These are phyloP conservation scores for Cariama cristata DNA, from an alignment of 2,113 vertebrate species.

Conservation along the genomic window DNA sequence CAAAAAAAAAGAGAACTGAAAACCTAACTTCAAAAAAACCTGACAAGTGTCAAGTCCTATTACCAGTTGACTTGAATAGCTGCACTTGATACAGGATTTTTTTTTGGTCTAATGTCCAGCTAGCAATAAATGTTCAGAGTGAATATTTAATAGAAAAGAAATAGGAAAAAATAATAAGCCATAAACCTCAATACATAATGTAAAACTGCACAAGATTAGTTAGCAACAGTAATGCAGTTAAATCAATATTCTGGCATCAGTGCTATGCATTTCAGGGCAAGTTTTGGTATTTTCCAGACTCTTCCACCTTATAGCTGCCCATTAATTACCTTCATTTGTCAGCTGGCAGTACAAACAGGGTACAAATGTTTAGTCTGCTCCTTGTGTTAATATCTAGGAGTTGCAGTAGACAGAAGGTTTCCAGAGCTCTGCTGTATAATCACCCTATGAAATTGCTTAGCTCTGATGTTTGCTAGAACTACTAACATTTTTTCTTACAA, in stretches of 20 bases:
- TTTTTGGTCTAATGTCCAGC: neutral
- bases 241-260: slow-evolving; percentile 53
- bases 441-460: slow-evolving; percentile 46
- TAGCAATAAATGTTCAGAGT: slow-evolving; percentile 4
- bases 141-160: neutral
- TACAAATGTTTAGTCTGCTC: slow-evolving; percentile 81
- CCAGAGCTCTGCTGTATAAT: slow-evolving; percentile 70
- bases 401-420: slow-evolving; percentile 58
- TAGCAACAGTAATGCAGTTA: slow-evolving; percentile 8
- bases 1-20: slow-evolving; percentile 15
- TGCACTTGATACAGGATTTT: neutral
- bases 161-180: neutral
- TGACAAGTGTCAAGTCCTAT: slow-evolving; percentile 49
- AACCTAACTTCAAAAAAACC: slow-evolving; percentile 30
- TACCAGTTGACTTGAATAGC: slow-evolving; percentile 2
- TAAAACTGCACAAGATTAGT: neutral
- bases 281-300: slow-evolving; percentile 65
- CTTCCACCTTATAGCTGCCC: slow-evolving; percentile 60
- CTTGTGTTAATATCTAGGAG: slow-evolving; percentile 70
- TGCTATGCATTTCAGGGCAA: slow-evolving; percentile 46
- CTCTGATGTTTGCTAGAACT: slow-evolving; percentile 34
- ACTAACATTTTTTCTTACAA: slow-evolving; percentile 23
- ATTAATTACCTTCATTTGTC: slow-evolving; percentile 80
- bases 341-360: slow-evolving; percentile 68
- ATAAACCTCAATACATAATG: neutral